A percentile compares a stretch with the other conserved stretches of the same genome.
Evolutionary conservation across 2,797 vertebrate genomes (phyloP).

Genomic region (Catamblyrhynchus diadema): DNA sequence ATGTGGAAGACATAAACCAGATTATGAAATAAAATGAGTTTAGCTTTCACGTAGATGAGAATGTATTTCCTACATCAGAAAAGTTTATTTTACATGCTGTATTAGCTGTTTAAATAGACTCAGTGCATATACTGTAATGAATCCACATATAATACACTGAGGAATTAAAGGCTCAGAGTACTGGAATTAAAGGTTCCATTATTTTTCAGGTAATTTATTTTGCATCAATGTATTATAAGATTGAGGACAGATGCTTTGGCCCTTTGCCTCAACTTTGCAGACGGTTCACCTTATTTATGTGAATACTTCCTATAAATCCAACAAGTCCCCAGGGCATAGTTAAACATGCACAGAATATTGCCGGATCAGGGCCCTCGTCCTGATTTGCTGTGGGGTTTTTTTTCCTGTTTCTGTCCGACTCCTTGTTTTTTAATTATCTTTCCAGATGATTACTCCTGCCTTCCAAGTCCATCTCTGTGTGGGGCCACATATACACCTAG

Average conservation of each 20-base stretch:
- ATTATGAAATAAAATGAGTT: constrained; percentile 54
- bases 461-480: neutral
- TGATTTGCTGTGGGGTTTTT: neutral
- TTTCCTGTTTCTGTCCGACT: neutral
- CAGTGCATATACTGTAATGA: constrained; percentile 64
- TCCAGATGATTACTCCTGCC: constrained; percentile 15
- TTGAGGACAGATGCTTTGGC: constrained; percentile 67
- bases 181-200: constrained; percentile 60
- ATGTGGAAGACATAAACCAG: constrained; percentile 54
- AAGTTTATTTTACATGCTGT: constrained; percentile 59
- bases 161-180: constrained; percentile 66
- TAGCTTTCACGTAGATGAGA: constrained; percentile 54
- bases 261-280: constrained; percentile 46
- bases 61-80: constrained; percentile 55
- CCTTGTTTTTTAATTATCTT: constrained; percentile 24
- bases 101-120: constrained; percentile 70
- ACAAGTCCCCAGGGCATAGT: constrained; percentile 1
- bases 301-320: constrained; percentile 45
- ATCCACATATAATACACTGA: constrained; percentile 58
- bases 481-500: neutral
- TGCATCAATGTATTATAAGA: constrained; percentile 54
- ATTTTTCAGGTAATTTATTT: constrained; percentile 68
- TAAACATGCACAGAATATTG: constrained; percentile 28
- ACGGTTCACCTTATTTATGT: constrained; percentile 49
- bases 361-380: neutral